phyloP scores from a whole-genome alignment of 2,888 invertebrate species.

The Spisula subtruncata region DNA sequence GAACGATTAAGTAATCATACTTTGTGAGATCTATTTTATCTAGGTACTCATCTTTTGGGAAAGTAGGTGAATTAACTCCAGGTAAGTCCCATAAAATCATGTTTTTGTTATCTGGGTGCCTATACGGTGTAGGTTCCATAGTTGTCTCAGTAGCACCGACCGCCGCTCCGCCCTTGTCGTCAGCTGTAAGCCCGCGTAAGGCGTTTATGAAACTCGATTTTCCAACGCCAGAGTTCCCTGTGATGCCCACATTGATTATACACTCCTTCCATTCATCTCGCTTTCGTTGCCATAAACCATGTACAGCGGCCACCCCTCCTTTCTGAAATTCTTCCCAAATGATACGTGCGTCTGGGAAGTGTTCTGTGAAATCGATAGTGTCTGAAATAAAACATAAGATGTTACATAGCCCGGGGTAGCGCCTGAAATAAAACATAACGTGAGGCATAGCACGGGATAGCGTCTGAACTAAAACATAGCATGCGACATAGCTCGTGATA shows the following conservation, averaged over 20 bases:
- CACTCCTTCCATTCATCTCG: constrained; percentile 46
- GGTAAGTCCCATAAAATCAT: constrained; percentile 68
- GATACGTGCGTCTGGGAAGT: not conserved
- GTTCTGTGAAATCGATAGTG: not conserved
- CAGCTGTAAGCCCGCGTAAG: constrained; percentile 37
- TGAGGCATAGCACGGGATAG: no score
- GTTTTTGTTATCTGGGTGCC: constrained; percentile 52
- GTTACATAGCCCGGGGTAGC: constrained; percentile 14
- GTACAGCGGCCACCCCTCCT: not conserved
- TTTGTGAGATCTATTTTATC: constrained; percentile 40
- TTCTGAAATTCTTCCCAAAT: not conserved
- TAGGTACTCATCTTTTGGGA: constrained; percentile 53
- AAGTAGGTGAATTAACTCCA: constrained; percentile 63
- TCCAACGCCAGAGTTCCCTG: constrained; percentile 54
- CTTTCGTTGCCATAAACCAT: not conserved
- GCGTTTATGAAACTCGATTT: constrained; percentile 68
- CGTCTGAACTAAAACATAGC: no score
- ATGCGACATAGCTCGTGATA: no score
- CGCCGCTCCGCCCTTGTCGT: constrained; percentile 53
- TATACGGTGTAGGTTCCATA: constrained; percentile 33
- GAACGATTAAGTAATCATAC: constrained; percentile 69
- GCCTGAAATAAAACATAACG: no score
- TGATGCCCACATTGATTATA: constrained; percentile 48
- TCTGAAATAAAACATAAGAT: constrained; percentile 42
- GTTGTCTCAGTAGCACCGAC: constrained; percentile 60